Conservation (phyloP, 2,797 vertebrate genomes). For the Scomberomorus guttatus region DNA sequence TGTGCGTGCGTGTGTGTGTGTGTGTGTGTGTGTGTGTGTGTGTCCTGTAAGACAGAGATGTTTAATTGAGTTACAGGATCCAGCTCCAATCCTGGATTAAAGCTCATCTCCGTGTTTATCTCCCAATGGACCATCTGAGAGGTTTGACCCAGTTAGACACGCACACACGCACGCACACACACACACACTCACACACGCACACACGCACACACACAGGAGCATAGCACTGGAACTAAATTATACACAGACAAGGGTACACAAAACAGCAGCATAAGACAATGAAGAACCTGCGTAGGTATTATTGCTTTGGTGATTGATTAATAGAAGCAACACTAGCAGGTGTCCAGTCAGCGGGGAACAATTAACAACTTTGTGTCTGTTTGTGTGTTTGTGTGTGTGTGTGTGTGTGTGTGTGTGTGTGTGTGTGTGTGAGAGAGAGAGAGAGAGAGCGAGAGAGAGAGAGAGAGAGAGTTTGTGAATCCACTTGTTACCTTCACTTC, state of each 20-base stretch:
- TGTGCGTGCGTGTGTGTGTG: constrained; percentile 12
- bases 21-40: constrained; percentile 17
- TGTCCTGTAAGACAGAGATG: constrained; percentile 49
- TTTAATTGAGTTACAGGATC: constrained; percentile 80
- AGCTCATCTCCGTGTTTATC: constrained; percentile 69
- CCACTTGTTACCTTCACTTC: constrained; percentile 48
- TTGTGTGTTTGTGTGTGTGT: background rate
- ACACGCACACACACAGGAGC: background rate
- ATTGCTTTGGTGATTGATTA: constrained; percentile 58
- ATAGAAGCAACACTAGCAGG: constrained; percentile 56
- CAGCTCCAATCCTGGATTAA: constrained; percentile 77
- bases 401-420: background rate
- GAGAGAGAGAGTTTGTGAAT: background rate
- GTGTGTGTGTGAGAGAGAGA: no score
- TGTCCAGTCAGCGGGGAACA: constrained; percentile 60
- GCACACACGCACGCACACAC: constrained; percentile 19
- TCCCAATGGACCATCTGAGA: constrained; percentile 58
- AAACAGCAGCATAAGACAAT: constrained; percentile 17
- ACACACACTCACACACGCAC: background rate
- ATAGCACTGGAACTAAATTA: background rate
- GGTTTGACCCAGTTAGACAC: constrained; percentile 72
- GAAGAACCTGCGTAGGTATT: constrained; percentile 25
- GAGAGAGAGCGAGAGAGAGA: background rate
- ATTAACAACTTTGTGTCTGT: constrained; percentile 41
- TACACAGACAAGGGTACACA: constrained; percentile 15